A percentile compares a stretch with the other conserved stretches of the same genome.
phyloP scores from a whole-genome alignment of 2,888 invertebrate species.

The Nebria salina region DNA sequence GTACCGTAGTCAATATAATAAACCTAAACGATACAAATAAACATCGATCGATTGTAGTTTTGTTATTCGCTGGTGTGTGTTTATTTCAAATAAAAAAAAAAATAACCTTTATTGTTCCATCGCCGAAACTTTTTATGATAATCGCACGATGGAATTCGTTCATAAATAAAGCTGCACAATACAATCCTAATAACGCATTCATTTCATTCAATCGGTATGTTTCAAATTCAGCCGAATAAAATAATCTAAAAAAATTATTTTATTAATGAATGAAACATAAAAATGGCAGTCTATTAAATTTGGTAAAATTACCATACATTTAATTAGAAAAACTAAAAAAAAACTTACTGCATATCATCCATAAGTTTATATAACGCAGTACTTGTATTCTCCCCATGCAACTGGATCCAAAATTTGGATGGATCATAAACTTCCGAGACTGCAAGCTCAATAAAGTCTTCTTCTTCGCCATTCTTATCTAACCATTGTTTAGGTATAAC shows the following conservation, averaged over 20 bases:
- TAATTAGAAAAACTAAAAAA: neutral
- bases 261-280: neutral
- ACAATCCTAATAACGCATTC: constrained; percentile 61
- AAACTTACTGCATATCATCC: constrained; percentile 66
- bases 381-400: constrained; percentile 52
- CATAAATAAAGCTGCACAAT: constrained; percentile 63
- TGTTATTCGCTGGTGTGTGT: neutral
- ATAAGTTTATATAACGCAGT: constrained; percentile 62
- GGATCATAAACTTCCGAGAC: constrained; percentile 68
- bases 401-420: constrained; percentile 68
- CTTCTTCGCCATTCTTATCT: constrained; percentile 41
- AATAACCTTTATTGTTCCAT: constrained; percentile 63
- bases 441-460: constrained; percentile 59
- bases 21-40: constrained; percentile 59
- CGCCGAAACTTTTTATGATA: constrained; percentile 61
- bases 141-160: constrained; percentile 67
- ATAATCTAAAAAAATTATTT: constrained; percentile 21
- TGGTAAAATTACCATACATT: too few relatives aligned
- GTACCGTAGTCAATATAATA: constrained; percentile 71
- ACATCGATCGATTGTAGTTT: constrained; percentile 18
- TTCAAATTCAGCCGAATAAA: constrained; percentile 20
- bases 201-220: constrained; percentile 7
- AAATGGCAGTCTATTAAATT: neutral
- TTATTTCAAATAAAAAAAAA: neutral
- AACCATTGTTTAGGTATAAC: constrained; percentile 52